A percentile compares a stretch with the other conserved stretches of the same genome.
These are phyloP conservation scores for Hoplias malabaricus DNA, from an alignment of 2,113 vertebrate genomes.

Conservation along the genomic window DNA sequence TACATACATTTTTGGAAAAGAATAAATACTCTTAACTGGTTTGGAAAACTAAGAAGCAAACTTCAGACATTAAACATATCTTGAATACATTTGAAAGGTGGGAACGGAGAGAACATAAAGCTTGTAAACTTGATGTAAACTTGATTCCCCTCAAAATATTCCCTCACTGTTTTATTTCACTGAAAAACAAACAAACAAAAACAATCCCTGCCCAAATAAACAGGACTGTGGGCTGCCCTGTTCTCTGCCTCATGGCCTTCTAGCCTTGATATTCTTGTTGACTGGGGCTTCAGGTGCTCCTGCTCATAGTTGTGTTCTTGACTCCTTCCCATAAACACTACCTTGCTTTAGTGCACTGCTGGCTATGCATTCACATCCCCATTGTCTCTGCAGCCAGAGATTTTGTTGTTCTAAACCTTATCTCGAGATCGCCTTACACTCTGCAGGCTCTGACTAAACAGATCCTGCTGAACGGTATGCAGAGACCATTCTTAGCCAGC, in stretches of 20 bases:
- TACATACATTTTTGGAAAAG: too few species aligned
- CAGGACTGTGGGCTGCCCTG: neutral
- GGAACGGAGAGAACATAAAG: too few species aligned
- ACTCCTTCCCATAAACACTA: neutral
- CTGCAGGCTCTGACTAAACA: neutral
- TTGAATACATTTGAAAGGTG: neutral
- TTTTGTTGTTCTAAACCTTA: conserved; percentile 27
- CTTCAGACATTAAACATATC: neutral
- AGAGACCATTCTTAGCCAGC: neutral
- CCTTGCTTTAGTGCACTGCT: neutral
- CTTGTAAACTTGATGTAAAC: too few species aligned
- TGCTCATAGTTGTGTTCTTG: neutral
- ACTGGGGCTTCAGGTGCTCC: neutral
- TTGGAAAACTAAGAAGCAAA: neutral
- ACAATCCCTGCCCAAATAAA: neutral
- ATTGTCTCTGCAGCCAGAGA: conserved; percentile 4
- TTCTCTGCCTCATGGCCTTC: neutral
- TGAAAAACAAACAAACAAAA: neutral
- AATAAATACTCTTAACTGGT: too few species aligned
- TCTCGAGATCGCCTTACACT: conserved; percentile 15
- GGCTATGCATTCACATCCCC: neutral
- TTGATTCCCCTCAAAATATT: too few species aligned
- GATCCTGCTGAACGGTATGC: neutral
- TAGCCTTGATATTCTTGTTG: neutral
- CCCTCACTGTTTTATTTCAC: neutral